These are phyloP conservation scores for Tachystola acroxantha DNA, from an alignment of 2,888 invertebrate genomes.

Conservation along the genomic window DNA sequence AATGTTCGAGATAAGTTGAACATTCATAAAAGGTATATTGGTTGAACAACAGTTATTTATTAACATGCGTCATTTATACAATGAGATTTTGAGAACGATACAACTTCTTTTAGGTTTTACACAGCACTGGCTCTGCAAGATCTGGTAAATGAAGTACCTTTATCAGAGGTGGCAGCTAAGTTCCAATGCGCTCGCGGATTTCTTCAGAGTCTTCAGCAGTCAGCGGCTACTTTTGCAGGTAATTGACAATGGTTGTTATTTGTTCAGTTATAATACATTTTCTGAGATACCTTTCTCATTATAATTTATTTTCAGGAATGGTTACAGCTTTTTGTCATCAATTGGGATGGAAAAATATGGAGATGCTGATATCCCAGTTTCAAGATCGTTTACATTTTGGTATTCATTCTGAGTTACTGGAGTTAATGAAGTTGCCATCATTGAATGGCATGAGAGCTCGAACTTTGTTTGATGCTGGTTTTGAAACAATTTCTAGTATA, in stretches of 20 bases:
- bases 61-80: too few relatives aligned
- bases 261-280: background rate
- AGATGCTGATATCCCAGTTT: conserved; percentile 93
- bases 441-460: conserved; percentile 92
- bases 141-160: conserved; percentile 92
- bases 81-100: too few relatives aligned
- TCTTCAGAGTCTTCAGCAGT: conserved; percentile 95
- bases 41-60: too few relatives aligned
- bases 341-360: conserved; percentile 94
- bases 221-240: conserved; percentile 96
- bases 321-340: conserved; percentile 96
- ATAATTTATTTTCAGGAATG: conserved; percentile 89
- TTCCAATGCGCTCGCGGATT: conserved; percentile 93
- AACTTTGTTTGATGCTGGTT: conserved; percentile 88
- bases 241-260: conserved; percentile 6
- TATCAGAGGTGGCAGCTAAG: conserved; percentile 88
- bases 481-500: conserved; percentile 86
- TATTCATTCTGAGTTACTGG: conserved; percentile 93
- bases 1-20: conserved; percentile 75
- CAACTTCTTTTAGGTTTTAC: conserved; percentile 85
- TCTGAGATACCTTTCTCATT: background rate
- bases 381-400: conserved; percentile 97
- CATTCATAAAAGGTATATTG: conserved; percentile 82
- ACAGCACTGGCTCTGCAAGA: conserved; percentile 95
- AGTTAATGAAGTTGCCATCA: conserved; percentile 90